Percentiles rank a stretch among this genome's conserved stretches.
These are phyloP conservation scores for Prochilodus magdalenae DNA, from an alignment of 2,113 vertebrate species.

Conservation along the genomic window DNA sequence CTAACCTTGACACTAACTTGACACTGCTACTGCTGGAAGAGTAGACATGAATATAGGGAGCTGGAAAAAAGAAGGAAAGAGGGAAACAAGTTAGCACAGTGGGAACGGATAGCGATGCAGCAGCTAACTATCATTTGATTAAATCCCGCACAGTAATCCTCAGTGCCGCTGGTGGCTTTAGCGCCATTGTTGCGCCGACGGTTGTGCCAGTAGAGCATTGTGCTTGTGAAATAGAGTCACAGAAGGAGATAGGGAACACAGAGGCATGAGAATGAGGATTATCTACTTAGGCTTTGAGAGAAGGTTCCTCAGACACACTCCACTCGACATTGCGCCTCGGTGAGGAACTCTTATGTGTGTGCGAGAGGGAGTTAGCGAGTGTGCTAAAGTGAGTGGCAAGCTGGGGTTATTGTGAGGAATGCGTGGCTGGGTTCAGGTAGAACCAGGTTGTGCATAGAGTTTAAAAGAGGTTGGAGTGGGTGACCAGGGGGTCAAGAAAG, in stretches of 20 bases:
- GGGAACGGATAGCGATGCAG: constrained; percentile 37
- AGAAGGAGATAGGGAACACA: constrained; percentile 35
- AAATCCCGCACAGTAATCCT: constrained; percentile 22
- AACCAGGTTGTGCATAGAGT: constrained; percentile 25
- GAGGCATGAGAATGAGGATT: constrained; percentile 70
- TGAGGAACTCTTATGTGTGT: not conserved
- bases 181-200: constrained; percentile 32
- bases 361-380: not conserved
- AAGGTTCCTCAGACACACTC: constrained; percentile 53
- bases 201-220: constrained; percentile 19
- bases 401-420: constrained; percentile 34
- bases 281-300: constrained; percentile 62
- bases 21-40: no score
- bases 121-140: constrained; percentile 12
- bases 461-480: constrained; percentile 1
- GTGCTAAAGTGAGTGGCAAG: not conserved
- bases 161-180: constrained; percentile 17
- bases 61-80: not conserved
- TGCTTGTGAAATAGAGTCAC: constrained; percentile 12
- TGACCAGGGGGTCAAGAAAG: not conserved
- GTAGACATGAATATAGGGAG: constrained; percentile 17
- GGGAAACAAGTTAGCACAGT: constrained; percentile 40
- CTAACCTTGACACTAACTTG: no score
- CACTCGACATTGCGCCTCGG: not conserved
- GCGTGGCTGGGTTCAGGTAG: constrained; percentile 12